Evolutionary conservation across 2,113 vertebrate species (phyloP), one percentile per base, ranked within the genome.

Genomic region (Orcinus orca): DNA sequence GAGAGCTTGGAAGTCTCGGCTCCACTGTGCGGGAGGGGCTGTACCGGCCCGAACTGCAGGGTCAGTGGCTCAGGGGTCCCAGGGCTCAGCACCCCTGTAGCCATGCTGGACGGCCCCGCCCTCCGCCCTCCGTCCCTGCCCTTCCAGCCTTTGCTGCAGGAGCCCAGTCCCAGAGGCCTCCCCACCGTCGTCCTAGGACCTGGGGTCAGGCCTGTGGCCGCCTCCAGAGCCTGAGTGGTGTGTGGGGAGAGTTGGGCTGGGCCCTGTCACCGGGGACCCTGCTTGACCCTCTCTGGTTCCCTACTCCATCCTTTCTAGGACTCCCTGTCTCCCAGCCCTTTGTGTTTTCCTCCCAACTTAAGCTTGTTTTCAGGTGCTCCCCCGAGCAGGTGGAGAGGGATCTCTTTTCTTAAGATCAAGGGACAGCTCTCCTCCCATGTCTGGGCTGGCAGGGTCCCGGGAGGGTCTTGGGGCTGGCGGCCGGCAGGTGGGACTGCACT

Each of bases 211-310:
- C 25, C 38, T 8, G 38, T 2, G 6, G 18, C 20, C 10, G 0
- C 25, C 21, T 38, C 41, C 36, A 3, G 1, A 6, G 44, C n/a
- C 12, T 36, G 17, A 63, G 58, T 13, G 31, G 14, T 8, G 14
- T 20, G 53, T 7, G 13, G 25, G 53, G 50, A 23, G 18, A 38
- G 26, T 4, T 9, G 7, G 58, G 53, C 41, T 33, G 6, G 7
- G 17, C 44, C 29, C 62, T 17, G 26, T 36, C 23, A 0, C 50
- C 7, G 25, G 20, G 47, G 11, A 3, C 11, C 31, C 18, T 44
- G 31, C 2, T 0, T 1, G n/a, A 3, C 31, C 55, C 6, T 10
- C 21, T 2, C 3, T 8, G 5, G 1, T 4, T 36, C 31, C 29
- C 38, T 33, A 8, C 33, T 33, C 81, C 47, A 0, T 38, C 29